Base-by-base conservation (phyloP, 2,797 vertebrate species). In the Micromesistius poutassou region DNA sequence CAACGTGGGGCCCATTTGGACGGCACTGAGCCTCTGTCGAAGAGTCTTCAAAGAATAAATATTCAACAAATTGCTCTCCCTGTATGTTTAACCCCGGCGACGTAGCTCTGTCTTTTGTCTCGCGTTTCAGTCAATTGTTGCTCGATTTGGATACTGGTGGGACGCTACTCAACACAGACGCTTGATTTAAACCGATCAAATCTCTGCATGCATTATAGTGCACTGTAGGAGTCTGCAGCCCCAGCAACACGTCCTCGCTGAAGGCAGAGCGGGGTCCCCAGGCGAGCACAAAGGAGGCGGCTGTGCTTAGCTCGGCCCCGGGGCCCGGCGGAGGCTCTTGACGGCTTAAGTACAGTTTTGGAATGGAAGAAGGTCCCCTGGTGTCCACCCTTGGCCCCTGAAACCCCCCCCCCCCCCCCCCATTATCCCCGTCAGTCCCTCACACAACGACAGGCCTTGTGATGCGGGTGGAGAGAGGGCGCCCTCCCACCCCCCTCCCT, bases 361-460 rank as follows among this genome's bases (percentile, higher is more conserved):
- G 72, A 90, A 86, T 83, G 81, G 84, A 76, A 85, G 77, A 76
- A 33, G 77, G 73, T 83, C 89, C 88, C 85, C 81, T 68, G 80
- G 82, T 90, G 80, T 90, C 83, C 81, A 40, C 75, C 22, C 25
- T 78, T 80, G 79, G 70, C 76, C 62, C 78, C 77, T 9, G 6
- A 42, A 14, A 40, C 9, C n/a, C n/a, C n/a, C 5, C 5, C 33
- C 33, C 33, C 31, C 68, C 74, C 79, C 77, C 71, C 14, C 70
- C 42, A 35, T 78, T 82, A 82, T 79, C 74, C 81, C 82, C 72
- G 82, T 79, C 88, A 80, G 77, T 16, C 78, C 83, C 85, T 84
- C 90, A 75, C 86, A 93, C 92, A 94, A 94, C 81, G 88, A 88
- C 86, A 79, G 84, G 86, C 91, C 87, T 93, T 94, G 92, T 92